Conservation (phyloP, 2,113 vertebrate species). For the Callorhinus ursinus region DNA sequence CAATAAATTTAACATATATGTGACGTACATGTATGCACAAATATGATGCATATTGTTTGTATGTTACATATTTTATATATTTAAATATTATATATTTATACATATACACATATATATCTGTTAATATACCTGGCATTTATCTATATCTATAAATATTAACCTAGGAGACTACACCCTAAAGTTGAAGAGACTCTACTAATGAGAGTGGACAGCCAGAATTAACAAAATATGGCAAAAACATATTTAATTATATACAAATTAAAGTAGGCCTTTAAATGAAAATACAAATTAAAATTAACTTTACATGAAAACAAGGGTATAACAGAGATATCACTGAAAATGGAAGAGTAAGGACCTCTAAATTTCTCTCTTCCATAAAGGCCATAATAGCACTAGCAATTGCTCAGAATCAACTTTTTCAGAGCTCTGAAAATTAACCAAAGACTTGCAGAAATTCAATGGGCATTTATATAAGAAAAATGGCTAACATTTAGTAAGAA, state of each 20-base stretch:
- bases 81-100: not conserved
- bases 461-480: not conserved
- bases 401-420: not conserved
- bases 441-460: not conserved
- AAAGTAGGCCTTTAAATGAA: not conserved
- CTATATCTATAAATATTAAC: not conserved
- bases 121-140: not conserved
- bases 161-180: not conserved
- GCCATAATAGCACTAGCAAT: not conserved
- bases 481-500: not conserved
- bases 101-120: not conserved
- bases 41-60: not conserved
- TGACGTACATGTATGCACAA: too few relatives aligned
- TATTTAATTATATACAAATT: not conserved
- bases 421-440: slow-evolving; percentile 18
- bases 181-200: not conserved
- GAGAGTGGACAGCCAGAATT: not conserved
- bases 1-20: not conserved
- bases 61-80: not conserved
- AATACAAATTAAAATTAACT: not conserved
- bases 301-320: not conserved
- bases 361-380: not conserved
- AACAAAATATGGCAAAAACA: not conserved
- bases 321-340: not conserved
- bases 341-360: not conserved